phyloP scores from a whole-genome alignment of 2,113 vertebrate species.

The Micronycteris hirsuta region DNA sequence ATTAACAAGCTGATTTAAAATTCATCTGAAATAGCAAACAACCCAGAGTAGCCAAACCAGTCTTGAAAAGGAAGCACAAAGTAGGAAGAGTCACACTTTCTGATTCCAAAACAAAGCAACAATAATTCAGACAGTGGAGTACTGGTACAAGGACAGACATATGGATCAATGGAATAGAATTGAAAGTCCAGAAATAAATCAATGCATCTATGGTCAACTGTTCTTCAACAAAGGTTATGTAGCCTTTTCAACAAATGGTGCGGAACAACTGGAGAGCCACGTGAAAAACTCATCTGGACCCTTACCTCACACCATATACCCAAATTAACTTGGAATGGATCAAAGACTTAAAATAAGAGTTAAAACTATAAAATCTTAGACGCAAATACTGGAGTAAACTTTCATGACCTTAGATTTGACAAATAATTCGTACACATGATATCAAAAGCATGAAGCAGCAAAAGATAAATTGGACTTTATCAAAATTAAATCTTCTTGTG shows the following conservation, averaged over 20 bases:
- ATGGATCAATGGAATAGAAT: not conserved
- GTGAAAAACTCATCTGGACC: not conserved
- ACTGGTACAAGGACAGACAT: not conserved
- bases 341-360: too few relatives aligned
- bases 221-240: not conserved
- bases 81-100: not conserved
- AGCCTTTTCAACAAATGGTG: not conserved
- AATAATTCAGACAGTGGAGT: not conserved
- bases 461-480: not conserved
- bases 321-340: too few relatives aligned
- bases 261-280: not conserved
- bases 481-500: not conserved
- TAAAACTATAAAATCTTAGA: not conserved
- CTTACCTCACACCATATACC: not conserved
- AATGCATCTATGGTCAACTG: not conserved
- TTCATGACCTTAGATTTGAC: not conserved
- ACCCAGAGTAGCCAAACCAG: not conserved
- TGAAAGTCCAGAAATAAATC: not conserved
- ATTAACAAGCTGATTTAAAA: not conserved
- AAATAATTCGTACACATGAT: not conserved
- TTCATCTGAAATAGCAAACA: not conserved
- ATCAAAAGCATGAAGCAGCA: not conserved
- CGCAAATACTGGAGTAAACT: not conserved
- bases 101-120: not conserved
- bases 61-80: not conserved